Conservation (phyloP, 2,113 vertebrate genomes). For the Periophthalmus modestus region DNA sequence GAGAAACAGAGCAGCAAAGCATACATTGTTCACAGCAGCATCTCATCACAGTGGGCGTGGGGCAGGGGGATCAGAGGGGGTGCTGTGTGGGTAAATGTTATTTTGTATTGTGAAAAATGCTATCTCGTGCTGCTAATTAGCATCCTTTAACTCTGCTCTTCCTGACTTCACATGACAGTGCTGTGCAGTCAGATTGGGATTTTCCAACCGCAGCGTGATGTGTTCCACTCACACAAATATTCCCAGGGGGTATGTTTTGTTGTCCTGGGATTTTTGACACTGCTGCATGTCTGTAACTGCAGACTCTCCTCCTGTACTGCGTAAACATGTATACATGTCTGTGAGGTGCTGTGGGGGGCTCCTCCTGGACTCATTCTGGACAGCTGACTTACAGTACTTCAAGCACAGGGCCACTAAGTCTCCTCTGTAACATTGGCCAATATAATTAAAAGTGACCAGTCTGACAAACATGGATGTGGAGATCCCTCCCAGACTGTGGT, state of each 20-base stretch:
- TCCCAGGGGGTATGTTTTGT: not conserved
- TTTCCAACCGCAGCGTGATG: conserved; percentile 39
- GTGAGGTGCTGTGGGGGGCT: no score
- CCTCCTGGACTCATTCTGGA: no score
- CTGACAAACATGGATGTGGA: not conserved
- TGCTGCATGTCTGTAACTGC: not conserved
- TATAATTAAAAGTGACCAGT: no score
- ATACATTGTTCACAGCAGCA: no score
- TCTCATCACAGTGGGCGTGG: no score
- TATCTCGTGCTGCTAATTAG: not conserved
- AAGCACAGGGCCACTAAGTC: no score
- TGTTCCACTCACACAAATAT: not conserved
- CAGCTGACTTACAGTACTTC: no score
- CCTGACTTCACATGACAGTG: not conserved
- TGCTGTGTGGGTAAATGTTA: not conserved
- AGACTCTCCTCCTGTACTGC: not conserved
- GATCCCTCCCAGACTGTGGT: not conserved
- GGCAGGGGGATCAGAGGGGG: no score
- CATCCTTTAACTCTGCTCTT: not conserved
- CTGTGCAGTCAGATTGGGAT: not conserved
- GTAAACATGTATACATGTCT: not conserved
- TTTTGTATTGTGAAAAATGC: not conserved
- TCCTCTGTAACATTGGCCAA: no score
- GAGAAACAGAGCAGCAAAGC: no score
- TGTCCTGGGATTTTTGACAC: not conserved